These are phyloP conservation scores for Carassius gibelio DNA, from an alignment of 2,113 vertebrate genomes.

Conservation along the genomic window DNA sequence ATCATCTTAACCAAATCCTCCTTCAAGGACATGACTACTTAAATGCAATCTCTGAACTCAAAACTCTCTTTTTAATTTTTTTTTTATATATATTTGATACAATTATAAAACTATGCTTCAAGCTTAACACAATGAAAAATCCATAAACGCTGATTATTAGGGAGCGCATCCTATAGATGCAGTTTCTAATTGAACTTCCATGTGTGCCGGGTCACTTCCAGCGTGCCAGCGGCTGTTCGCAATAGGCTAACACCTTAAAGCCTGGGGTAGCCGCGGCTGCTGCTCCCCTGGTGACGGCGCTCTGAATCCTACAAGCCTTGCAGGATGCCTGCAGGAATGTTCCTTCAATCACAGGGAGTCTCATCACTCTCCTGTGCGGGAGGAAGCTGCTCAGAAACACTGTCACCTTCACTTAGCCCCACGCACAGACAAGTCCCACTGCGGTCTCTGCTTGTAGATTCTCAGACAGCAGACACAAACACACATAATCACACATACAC, in stretches of 20 bases:
- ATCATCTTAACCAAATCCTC: slow-evolving; percentile 58
- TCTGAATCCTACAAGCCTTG: slow-evolving; percentile 71
- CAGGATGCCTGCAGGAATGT: slow-evolving; percentile 79
- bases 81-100: neutral
- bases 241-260: slow-evolving; percentile 48
- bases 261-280: slow-evolving; percentile 50
- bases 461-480: slow-evolving; percentile 26
- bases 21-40: slow-evolving; percentile 63
- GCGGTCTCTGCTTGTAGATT: slow-evolving; percentile 40
- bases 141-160: neutral
- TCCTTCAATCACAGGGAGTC: slow-evolving; percentile 68
- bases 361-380: slow-evolving; percentile 55
- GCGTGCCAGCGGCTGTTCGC: slow-evolving; percentile 38
- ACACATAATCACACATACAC: slow-evolving; percentile 16
- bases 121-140: neutral
- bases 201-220: slow-evolving; percentile 46
- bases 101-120: neutral
- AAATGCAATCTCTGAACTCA: neutral
- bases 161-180: neutral
- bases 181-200: slow-evolving; percentile 1
- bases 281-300: slow-evolving; percentile 63
- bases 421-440: slow-evolving; percentile 38
- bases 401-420: slow-evolving; percentile 77
- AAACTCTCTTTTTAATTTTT: neutral
- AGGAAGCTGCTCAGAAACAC: slow-evolving; percentile 68